These are phyloP conservation scores for Siniperca undulata DNA, from an alignment of 2,797 vertebrate species.

Conservation along the genomic window DNA sequence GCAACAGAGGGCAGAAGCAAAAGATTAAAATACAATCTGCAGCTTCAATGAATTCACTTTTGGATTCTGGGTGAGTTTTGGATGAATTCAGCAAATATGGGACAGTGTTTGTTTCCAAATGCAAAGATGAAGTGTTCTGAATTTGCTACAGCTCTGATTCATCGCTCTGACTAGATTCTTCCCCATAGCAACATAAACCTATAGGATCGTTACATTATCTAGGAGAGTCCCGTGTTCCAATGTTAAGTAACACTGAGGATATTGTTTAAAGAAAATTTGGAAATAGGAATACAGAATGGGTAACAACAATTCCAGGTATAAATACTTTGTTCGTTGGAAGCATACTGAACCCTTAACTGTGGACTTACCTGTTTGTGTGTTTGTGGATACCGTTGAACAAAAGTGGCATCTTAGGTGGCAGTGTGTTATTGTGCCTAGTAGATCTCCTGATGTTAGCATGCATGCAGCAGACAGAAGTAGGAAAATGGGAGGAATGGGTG, in stretches of 20 bases:
- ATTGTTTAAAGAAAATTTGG: neutral
- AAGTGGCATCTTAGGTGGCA: slow-evolving; percentile 92
- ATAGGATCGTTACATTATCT: neutral
- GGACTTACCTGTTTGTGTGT: slow-evolving; percentile 89
- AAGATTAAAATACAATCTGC: neutral
- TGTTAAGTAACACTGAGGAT: neutral
- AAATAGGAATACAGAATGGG: neutral
- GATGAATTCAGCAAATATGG: neutral
- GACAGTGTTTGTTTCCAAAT: neutral
- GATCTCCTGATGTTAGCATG: slow-evolving; percentile 83
- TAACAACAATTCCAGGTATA: neutral
- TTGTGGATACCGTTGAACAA: slow-evolving; percentile 89
- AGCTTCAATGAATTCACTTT: neutral
- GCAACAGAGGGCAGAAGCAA: neutral
- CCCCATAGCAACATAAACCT: neutral
- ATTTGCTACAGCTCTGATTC: neutral
- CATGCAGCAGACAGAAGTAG: slow-evolving; percentile 72
- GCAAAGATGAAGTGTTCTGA: neutral
- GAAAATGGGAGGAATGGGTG: slow-evolving; percentile 45
- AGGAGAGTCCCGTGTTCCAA: neutral
- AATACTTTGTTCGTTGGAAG: slow-evolving; percentile 41
- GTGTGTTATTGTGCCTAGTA: slow-evolving; percentile 88
- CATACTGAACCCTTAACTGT: slow-evolving; percentile 27
- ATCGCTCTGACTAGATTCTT: too few species aligned
- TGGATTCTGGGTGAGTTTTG: neutral